Conservation (phyloP, 2,113 vertebrate genomes). For the Mirounga angustirostris region DNA sequence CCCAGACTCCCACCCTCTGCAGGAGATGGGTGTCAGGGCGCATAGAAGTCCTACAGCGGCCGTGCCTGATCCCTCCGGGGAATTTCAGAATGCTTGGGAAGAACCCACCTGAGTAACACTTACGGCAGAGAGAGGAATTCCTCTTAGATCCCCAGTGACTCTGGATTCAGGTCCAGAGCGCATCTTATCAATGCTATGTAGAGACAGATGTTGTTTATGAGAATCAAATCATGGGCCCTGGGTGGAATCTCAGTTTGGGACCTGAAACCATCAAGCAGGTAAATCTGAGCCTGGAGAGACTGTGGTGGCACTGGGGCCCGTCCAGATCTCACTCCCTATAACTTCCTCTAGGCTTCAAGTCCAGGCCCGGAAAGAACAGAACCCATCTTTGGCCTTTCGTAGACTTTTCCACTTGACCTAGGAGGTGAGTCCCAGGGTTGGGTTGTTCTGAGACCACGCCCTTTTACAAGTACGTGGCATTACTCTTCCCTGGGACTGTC, state of each 20-base stretch:
- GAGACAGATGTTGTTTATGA: not conserved
- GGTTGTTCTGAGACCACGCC: fast-evolving
- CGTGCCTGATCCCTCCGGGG: not conserved
- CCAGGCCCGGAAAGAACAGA: not conserved
- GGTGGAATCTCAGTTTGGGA: not conserved
- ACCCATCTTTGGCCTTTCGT: not conserved
- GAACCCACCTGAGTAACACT: not conserved
- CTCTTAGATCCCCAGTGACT: not conserved
- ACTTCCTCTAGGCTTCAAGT: not conserved
- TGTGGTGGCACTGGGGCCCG: fast-evolving
- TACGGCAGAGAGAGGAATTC: not conserved
- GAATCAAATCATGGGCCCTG: not conserved
- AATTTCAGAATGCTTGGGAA: not conserved
- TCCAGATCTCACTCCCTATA: not conserved
- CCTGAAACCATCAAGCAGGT: not conserved
- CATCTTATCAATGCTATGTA: not conserved
- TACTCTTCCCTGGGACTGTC: not conserved
- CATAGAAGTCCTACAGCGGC: not conserved
- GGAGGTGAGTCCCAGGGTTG: not conserved
- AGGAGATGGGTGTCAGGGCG: not conserved
- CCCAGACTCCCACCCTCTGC: not conserved
- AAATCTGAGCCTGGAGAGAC: not conserved
- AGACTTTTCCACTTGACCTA: not conserved
- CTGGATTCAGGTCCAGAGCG: fast-evolving
- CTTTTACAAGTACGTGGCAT: not conserved